These are phyloP conservation scores for Callosobruchus maculatus DNA, from an alignment of 2,888 invertebrate genomes.

Conservation along the genomic window DNA sequence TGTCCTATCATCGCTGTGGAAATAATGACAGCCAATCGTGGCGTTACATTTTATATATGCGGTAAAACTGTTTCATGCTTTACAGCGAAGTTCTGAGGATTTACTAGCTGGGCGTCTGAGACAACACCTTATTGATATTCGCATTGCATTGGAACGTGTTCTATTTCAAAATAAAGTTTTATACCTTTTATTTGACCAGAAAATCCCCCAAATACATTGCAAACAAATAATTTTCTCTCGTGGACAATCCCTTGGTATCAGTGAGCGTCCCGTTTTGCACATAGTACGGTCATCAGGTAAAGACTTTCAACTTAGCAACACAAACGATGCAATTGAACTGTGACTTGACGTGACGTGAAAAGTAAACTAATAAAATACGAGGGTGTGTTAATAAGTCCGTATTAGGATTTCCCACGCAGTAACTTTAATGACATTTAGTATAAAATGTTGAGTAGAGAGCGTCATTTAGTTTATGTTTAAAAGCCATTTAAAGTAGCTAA, in stretches of 20 bases:
- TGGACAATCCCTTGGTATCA: background rate
- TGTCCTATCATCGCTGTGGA: background rate
- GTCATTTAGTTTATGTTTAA: no score
- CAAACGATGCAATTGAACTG: no score
- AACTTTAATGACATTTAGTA: no score
- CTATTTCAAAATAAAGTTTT: slow-evolving; percentile 4
- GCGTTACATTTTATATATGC: background rate
- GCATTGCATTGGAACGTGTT: background rate
- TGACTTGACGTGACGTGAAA: no score
- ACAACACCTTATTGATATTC: background rate
- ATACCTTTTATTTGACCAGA: slow-evolving; percentile 1
- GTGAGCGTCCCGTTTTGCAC: background rate
- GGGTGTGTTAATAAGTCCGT: no score
- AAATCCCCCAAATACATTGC: background rate
- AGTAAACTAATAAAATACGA: no score
- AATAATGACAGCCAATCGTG: background rate
- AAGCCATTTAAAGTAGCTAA: no score
- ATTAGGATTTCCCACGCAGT: no score
- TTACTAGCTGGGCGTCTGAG: background rate
- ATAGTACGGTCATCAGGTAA: background rate
- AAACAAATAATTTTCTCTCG: background rate
- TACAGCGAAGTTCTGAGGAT: background rate
- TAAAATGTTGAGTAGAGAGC: no score
- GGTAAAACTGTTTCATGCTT: background rate
- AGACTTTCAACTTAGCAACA: background rate